Base-by-base conservation (phyloP, 2,888 invertebrate genomes). In the Pterobdella sp. region DNA sequence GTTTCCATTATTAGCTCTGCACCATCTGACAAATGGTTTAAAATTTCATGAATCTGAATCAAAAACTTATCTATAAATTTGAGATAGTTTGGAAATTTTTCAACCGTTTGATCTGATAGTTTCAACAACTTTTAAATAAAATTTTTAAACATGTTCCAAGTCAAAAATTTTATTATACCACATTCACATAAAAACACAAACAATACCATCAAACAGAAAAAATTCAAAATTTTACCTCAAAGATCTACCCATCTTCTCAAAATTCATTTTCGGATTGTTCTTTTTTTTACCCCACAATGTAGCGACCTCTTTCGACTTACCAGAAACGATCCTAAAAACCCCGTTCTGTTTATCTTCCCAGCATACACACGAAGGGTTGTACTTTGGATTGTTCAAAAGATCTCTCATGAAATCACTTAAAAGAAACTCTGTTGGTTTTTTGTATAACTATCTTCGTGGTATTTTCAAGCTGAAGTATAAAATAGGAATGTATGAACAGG, bases 161-260 rank as follows among this genome's bases (percentile, higher is more conserved):
- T n/a, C n/a, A n/a, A n/a, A n/a, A n/a, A n/a, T n/a, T n/a, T n/a
- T n/a, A n/a, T n/a, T n/a, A n/a, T n/a, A n/a, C n/a, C n/a, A n/a
- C n/a, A n/a, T n/a, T n/a, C n/a, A n/a, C n/a, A n/a, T n/a, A n/a
- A n/a, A n/a, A n/a, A n/a, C n/a, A n/a, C n/a, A n/a, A n/a, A n/a
- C n/a, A n/a, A n/a, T n/a, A n/a, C n/a, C 18, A 49, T 18, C 14
- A 49, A 49, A 74, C 68, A 26, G 14, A 22, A 26, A 14, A 22
- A 10, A 14, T 22, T 64, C 26, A 67, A 10, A 34, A 14, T 32
- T 36, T 26, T 82, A 83, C 75, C 83, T 81, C 90, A 94, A 91
- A 26, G 93, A 93, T 76, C 93, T 85, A 83, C 92, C 92, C 80
- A 94, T 88, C 84, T 94, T 94, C 83, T 93, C 93, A 81, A 93